Evolutionary conservation across 1,140 invertebrate genomes (phyloP).

Genomic region (Drosophila suzukii): DNA sequence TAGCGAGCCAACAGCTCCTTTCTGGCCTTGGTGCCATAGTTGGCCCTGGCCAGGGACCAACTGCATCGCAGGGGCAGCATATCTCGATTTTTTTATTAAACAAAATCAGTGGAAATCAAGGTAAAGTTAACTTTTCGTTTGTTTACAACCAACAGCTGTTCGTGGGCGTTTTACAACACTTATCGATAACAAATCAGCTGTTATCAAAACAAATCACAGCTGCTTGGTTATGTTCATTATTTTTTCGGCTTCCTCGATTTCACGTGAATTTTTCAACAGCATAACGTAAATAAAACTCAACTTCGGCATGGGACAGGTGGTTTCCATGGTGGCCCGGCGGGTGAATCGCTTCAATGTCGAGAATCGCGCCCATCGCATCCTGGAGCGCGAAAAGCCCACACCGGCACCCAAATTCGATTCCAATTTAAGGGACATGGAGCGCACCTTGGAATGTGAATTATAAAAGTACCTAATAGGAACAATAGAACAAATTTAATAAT

Average conservation of each 20-base stretch:
- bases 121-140: constrained; percentile 26
- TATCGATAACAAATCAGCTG: neutral
- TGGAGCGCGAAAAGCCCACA: constrained; percentile 88
- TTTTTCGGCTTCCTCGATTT: constrained; percentile 7
- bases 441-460: constrained; percentile 86
- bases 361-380: constrained; percentile 88
- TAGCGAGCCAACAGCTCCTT: constrained; percentile 55
- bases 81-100: constrained; percentile 8
- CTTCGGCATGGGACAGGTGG: constrained; percentile 85
- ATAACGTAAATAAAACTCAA: constrained; percentile 26
- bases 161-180: constrained; percentile 25
- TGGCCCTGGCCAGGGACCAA: constrained; percentile 21
- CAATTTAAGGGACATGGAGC: constrained; percentile 87
- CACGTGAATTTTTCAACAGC: constrained; percentile 1
- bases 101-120: neutral
- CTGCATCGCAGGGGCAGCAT: constrained; percentile 57
- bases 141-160: constrained; percentile 50
- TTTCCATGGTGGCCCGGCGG: constrained; percentile 85
- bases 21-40: constrained; percentile 43
- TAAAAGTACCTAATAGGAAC: neutral
- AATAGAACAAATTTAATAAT: neutral
- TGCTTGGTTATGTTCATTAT: constrained; percentile 68
- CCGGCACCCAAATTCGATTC: constrained; percentile 88
- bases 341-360: constrained; percentile 89
- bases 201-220: neutral